Conservation (phyloP, 2,113 vertebrate species). For the Lophius piscatorius region DNA sequence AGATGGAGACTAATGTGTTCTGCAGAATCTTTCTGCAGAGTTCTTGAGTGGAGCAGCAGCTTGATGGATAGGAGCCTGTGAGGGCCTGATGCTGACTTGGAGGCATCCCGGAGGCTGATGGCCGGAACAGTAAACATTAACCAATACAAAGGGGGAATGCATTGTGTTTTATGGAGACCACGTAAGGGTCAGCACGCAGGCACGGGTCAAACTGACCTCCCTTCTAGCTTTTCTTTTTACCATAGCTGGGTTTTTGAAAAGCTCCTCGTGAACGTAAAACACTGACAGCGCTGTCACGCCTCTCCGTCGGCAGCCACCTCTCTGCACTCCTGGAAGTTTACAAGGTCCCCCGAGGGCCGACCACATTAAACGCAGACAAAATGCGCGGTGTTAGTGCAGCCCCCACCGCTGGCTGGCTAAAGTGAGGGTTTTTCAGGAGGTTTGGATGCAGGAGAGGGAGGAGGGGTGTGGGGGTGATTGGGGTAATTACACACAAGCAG, state of each 20-base stretch:
- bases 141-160: slow-evolving; percentile 16
- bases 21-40: too few species aligned
- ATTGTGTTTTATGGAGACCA: too few species aligned
- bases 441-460: slow-evolving; percentile 50
- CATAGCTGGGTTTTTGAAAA: slow-evolving; percentile 49
- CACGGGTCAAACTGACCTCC: too few species aligned
- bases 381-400: slow-evolving; percentile 56
- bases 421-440: slow-evolving; percentile 64
- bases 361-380: slow-evolving; percentile 69
- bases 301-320: slow-evolving; percentile 61
- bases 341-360: slow-evolving; percentile 67
- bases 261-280: slow-evolving; percentile 50
- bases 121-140: too few species aligned
- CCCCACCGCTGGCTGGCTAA: slow-evolving; percentile 27
- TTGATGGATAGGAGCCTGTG: slow-evolving; percentile 48
- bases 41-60: too few species aligned
- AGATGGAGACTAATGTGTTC: too few species aligned
- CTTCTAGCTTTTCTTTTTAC: too few species aligned
- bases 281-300: slow-evolving; percentile 61
- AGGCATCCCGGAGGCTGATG: slow-evolving; percentile 38
- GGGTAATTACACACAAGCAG: slow-evolving; percentile 82
- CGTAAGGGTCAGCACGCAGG: too few species aligned
- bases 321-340: slow-evolving; percentile 67
- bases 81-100: slow-evolving; percentile 35
- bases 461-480: slow-evolving; percentile 66